Conservation (phyloP, 2,113 vertebrate genomes). For the Lipophrys pholis region DNA sequence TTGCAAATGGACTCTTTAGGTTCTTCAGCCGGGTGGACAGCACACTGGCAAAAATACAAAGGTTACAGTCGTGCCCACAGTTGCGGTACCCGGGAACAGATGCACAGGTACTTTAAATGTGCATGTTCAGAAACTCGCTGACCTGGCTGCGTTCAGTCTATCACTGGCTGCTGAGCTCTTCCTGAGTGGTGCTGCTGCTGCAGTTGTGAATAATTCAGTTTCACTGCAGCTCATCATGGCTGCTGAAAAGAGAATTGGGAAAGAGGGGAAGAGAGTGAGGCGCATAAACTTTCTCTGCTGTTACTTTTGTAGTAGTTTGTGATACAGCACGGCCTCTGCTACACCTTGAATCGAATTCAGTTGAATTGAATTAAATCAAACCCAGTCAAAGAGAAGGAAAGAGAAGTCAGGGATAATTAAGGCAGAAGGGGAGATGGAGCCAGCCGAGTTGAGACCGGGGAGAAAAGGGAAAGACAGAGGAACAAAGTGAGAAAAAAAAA, state of each 20-base stretch:
- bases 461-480: conserved; percentile 12
- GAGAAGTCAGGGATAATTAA: conserved; percentile 61
- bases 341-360: conserved; percentile 37
- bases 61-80: conserved; percentile 24
- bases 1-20: conserved; percentile 5
- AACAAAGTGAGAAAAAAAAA: conserved; percentile 34
- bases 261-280: conserved; percentile 23
- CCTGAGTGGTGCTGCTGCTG: conserved; percentile 52
- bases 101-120: conserved; percentile 54
- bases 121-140: conserved; percentile 57
- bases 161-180: conserved; percentile 49
- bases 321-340: conserved; percentile 2
- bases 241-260: conserved; percentile 51
- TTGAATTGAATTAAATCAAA: conserved; percentile 39
- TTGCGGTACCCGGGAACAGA: conserved; percentile 25
- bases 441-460: conserved; percentile 30
- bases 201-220: conserved; percentile 77
- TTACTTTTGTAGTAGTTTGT: conserved; percentile 21
- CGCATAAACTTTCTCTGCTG: conserved; percentile 5
- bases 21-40: conserved; percentile 5
- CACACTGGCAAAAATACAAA: conserved; percentile 33
- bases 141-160: conserved; percentile 54
- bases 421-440: conserved; percentile 35
- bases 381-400: conserved; percentile 40
- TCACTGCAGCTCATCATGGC: conserved; percentile 70